Evolutionary conservation across 2,888 invertebrate species (phyloP).

Genomic region (Sialis fuliginosa): DNA sequence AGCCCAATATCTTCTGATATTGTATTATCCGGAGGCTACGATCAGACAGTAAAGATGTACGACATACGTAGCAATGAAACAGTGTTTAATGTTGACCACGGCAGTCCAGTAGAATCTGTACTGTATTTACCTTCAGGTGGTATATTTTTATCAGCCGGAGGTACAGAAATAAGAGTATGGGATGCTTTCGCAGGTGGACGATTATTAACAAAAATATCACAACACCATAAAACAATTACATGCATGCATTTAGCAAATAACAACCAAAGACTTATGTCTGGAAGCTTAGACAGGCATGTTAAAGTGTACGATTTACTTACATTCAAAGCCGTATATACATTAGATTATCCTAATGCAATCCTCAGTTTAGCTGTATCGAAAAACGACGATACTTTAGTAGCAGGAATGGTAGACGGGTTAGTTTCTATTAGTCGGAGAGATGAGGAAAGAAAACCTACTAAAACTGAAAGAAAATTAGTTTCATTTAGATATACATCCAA

Average conservation of each 20-base stretch:
- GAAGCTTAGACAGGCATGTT: conserved; percentile 82
- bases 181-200: conserved; percentile 79
- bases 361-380: conserved; percentile 63
- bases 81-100: conserved; percentile 64
- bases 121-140: conserved; percentile 79
- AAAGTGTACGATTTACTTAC: conserved; percentile 80
- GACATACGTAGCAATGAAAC: conserved; percentile 60
- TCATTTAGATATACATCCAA: conserved; percentile 29
- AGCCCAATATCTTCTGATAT: conserved; percentile 60
- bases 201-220: conserved; percentile 63
- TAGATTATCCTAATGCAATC: conserved; percentile 81
- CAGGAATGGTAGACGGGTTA: conserved; percentile 85
- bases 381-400: conserved; percentile 68
- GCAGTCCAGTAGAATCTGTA: conserved; percentile 75
- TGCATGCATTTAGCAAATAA: conserved; percentile 66
- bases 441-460: conserved; percentile 27
- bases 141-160: conserved; percentile 81
- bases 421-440: conserved; percentile 71
- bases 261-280: conserved; percentile 69
- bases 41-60: conserved; percentile 72
- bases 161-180: conserved; percentile 84
- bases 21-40: conserved; percentile 75
- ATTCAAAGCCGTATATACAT: conserved; percentile 73
- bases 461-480: conserved; percentile 29
- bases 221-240: conserved; percentile 93